phyloP scores from a whole-genome alignment of 35 echinoderm and acorn worm genomes.

The Ptychodera flava region DNA sequence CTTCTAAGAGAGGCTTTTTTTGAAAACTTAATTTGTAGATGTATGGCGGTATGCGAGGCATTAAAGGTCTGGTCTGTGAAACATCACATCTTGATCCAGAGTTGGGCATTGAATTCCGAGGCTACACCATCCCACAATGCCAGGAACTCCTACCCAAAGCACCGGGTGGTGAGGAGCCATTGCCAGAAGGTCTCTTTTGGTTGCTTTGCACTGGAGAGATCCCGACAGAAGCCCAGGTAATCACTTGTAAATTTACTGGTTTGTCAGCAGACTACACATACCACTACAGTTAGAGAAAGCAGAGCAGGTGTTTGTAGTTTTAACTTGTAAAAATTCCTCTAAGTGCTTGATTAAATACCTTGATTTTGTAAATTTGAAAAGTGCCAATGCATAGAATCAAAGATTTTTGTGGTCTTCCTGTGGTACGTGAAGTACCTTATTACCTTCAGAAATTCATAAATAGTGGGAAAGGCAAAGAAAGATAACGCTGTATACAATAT shows the following conservation, averaged over 20 bases:
- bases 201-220: slow-evolving; percentile 79
- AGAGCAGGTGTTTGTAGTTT: not conserved
- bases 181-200: slow-evolving; percentile 96
- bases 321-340: not conserved
- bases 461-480: no score
- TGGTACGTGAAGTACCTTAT: no score
- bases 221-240: slow-evolving; percentile 78
- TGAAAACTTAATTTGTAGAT: no score
- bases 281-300: not conserved
- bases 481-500: no score
- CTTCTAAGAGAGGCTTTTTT: no score
- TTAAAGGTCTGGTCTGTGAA: slow-evolving; percentile 94
- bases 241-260: not conserved
- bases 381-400: no score
- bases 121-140: slow-evolving; percentile 89
- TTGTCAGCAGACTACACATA: no score
- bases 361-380: no score
- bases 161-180: slow-evolving; percentile 71
- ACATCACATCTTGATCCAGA: slow-evolving; percentile 95
- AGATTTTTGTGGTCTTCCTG: no score
- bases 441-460: no score
- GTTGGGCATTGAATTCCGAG: slow-evolving; percentile 97
- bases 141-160: slow-evolving; percentile 84
- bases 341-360: not conserved
- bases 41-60: slow-evolving; percentile 98